A percentile compares a stretch with the other conserved stretches of the same genome.
These are phyloP conservation scores for Macrotis lagotis DNA, from an alignment of 2,113 vertebrate genomes.

Conservation along the genomic window DNA sequence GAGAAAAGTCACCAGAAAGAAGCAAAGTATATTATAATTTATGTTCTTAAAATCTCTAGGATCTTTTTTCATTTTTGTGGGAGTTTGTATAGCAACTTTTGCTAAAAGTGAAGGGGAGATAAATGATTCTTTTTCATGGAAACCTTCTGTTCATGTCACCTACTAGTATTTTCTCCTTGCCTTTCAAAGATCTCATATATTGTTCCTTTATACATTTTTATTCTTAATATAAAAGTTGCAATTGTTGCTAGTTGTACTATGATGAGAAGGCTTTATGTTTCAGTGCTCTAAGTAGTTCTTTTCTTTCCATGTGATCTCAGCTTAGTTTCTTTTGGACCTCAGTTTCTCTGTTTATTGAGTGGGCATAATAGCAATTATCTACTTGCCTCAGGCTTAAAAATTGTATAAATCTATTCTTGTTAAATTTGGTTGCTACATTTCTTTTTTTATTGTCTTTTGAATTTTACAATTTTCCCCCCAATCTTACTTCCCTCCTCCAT, in stretches of 20 bases:
- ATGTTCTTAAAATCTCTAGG: neutral
- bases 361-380: neutral
- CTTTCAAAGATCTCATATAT: fast-evolving
- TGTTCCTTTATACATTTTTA: neutral
- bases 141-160: neutral
- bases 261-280: fast-evolving
- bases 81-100: neutral
- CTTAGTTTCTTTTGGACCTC: too few species aligned
- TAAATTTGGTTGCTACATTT: neutral
- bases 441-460: too few species aligned
- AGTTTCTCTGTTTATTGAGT: neutral
- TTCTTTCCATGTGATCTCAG: neutral
- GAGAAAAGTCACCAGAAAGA: neutral
- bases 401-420: too few species aligned
- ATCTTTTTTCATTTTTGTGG: neutral
- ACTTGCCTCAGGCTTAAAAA: neutral
- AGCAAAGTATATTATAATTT: neutral
- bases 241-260: neutral
- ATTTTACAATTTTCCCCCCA: too few species aligned
- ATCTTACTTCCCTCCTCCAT: too few species aligned
- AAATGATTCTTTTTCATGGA: neutral
- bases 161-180: neutral
- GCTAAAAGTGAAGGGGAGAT: neutral
- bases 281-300: fast-evolving
- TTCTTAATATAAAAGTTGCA: neutral